Evolutionary conservation across 2,888 invertebrate species (phyloP).

Genomic region (Saturnia japonica): DNA sequence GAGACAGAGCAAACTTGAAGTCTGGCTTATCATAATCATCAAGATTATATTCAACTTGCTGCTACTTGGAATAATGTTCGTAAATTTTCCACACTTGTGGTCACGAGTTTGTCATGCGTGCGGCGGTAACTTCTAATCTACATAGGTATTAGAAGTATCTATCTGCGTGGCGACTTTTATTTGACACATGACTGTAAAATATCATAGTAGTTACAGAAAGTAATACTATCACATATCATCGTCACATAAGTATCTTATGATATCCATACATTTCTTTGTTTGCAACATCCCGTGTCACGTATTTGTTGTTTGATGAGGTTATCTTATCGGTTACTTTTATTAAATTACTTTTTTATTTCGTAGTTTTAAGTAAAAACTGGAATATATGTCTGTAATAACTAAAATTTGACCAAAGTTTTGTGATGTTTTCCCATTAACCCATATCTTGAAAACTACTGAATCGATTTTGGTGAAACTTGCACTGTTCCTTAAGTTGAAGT

Average conservation of each 20-base stretch:
- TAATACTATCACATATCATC: neutral
- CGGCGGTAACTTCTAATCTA: neutral
- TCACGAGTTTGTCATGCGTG: neutral
- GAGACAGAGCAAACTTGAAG: no score
- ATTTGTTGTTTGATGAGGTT: slow-evolving; percentile 19
- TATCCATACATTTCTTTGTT: slow-evolving; percentile 9
- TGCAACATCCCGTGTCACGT: neutral
- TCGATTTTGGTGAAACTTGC: no score
- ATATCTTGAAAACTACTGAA: no score
- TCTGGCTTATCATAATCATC: neutral
- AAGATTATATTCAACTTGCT: neutral
- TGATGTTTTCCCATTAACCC: no score
- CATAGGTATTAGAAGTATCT: neutral
- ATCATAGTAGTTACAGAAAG: neutral
- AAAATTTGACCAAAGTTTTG: no score
- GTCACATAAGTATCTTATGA: neutral
- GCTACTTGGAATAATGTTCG: neutral
- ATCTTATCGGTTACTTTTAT: slow-evolving; percentile 26
- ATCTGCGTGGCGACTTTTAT: neutral
- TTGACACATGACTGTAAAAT: neutral
- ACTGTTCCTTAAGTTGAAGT: no score
- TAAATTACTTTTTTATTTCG: no score
- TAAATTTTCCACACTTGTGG: neutral
- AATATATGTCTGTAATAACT: no score
- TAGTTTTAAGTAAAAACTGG: no score